These are phyloP conservation scores for Clarias laeviceps DNA, from an alignment of 2,797 vertebrate species.

Conservation along the genomic window DNA sequence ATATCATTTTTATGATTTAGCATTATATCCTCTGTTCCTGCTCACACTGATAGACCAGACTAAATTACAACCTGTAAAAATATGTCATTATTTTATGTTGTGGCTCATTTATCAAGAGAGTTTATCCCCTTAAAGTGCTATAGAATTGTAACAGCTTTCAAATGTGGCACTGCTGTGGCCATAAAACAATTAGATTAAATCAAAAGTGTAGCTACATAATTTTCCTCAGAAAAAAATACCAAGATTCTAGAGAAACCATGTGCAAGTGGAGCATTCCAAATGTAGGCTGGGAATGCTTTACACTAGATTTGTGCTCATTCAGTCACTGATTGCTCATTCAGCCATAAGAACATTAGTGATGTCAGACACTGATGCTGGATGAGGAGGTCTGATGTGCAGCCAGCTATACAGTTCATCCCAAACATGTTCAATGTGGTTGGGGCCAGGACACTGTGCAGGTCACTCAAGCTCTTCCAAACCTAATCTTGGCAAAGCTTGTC, in stretches of 20 bases:
- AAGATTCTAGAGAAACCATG: not conserved
- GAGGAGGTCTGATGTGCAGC: not conserved
- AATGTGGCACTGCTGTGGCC: not conserved
- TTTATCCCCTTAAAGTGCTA: not conserved
- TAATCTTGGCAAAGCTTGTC: not conserved
- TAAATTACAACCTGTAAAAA: not conserved
- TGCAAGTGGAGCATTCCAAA: not conserved
- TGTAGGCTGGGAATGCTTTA: not conserved
- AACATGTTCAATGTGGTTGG: not conserved
- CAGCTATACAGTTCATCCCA: not conserved
- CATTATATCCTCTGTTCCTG: not conserved
- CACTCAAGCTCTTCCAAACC: not conserved
- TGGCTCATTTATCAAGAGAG: not conserved
- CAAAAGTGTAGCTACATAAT: not conserved
- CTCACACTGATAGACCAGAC: not conserved
- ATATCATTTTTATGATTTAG: not conserved
- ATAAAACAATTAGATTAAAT: not conserved
- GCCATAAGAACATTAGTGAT: not conserved
- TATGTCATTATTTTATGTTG: not conserved
- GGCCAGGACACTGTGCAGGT: not conserved
- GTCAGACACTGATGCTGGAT: not conserved
- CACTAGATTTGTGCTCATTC: not conserved
- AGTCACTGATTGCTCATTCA: not conserved
- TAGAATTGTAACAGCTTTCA: not conserved
- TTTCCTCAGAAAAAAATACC: not conserved